A percentile compares a stretch with the other conserved stretches of the same genome.
These are phyloP conservation scores for Morpho helenor DNA, from an alignment of 2,888 invertebrate species.

Conservation along the genomic window DNA sequence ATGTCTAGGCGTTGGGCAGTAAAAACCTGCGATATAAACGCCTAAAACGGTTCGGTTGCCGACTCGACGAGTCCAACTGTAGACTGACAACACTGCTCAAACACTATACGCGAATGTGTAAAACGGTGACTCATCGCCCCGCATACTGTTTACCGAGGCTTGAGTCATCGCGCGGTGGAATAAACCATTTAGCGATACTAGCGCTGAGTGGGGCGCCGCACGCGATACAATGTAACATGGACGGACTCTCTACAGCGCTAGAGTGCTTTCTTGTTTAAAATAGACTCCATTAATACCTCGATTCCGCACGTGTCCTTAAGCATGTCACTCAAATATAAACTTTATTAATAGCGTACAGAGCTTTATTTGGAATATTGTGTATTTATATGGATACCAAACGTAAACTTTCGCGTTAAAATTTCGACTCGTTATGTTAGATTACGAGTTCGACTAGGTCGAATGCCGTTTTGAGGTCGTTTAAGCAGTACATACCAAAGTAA, in stretches of 20 bases:
- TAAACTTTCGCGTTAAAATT: slow-evolving; percentile 74
- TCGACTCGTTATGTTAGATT: slow-evolving; percentile 71
- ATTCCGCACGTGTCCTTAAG: slow-evolving; percentile 71
- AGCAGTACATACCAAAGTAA: slow-evolving; percentile 49
- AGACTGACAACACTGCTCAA: slow-evolving; percentile 78
- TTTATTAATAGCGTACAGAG: slow-evolving; percentile 29
- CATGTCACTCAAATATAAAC: slow-evolving; percentile 43
- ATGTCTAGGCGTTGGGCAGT: slow-evolving; percentile 65
- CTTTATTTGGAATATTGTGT: slow-evolving; percentile 14
- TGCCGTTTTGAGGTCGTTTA: slow-evolving; percentile 77
- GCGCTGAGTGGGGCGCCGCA: slow-evolving; percentile 49
- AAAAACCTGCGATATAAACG: slow-evolving; percentile 67
- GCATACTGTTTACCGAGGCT: slow-evolving; percentile 79
- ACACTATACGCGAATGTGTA: slow-evolving; percentile 79
- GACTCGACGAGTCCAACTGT: slow-evolving; percentile 71
- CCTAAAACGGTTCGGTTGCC: slow-evolving; percentile 60
- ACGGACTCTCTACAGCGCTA: slow-evolving; percentile 54
- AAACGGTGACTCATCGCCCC: slow-evolving; percentile 80
- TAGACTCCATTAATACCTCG: slow-evolving; percentile 76
- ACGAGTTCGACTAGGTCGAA: slow-evolving; percentile 73
- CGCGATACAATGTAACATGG: slow-evolving; percentile 34
- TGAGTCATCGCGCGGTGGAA: slow-evolving; percentile 72
- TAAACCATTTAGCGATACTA: slow-evolving; percentile 51
- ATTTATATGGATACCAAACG: slow-evolving; percentile 48
- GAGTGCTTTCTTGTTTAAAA: slow-evolving; percentile 49